Base-by-base conservation (phyloP, 2,888 invertebrate genomes). In the Nasonia oneida region DNA sequence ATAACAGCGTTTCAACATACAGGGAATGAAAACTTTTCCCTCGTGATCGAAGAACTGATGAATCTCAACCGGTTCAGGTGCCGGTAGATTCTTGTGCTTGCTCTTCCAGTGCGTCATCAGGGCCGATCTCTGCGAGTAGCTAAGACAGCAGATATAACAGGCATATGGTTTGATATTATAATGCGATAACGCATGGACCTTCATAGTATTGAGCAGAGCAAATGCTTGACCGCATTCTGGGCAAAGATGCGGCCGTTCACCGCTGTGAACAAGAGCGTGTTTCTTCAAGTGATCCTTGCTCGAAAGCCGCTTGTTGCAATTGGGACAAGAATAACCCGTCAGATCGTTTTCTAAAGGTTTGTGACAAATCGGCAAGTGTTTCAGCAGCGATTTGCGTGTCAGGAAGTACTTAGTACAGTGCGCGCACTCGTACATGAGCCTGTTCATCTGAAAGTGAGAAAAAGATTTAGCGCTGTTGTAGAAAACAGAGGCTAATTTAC, bases 231-330 rank as follows among this genome's bases (percentile, higher is more conserved):
- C 87, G 47, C 88, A 88, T 18, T 88, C 87, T 0, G 84, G 83
- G 53, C 88, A 89, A 4, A 73, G 1, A 37, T 87, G 84, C 0
- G 86, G 82, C 1, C 78, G 77, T 42, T 87, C 87, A n/a, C 88
- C 86, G 10, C 67, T 83, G 78, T 88, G 88, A 6, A 87, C 85
- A 1, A 76, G 76, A 4, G 57, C 74, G 78, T 88, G 88, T 64
- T 81, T 83, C 42, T 73, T 83, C 47, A 89, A 83, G 82, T 88
- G 86, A 71, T 88, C 80, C 53, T 86, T 39, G 81, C 91, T 93
- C 33, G 94, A 94, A 0, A 92, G 89, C 1, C 91, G 90, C 81
- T 94, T 94, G 0, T 92, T 93, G 88, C 94, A 94, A 2, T 92
- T 87, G 67, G 93, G 91, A 88, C 94, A 94, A 0, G 39, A 23